These are phyloP conservation scores for Drosophila gaucha DNA, from an alignment of 2,888 invertebrate genomes.

Conservation along the genomic window DNA sequence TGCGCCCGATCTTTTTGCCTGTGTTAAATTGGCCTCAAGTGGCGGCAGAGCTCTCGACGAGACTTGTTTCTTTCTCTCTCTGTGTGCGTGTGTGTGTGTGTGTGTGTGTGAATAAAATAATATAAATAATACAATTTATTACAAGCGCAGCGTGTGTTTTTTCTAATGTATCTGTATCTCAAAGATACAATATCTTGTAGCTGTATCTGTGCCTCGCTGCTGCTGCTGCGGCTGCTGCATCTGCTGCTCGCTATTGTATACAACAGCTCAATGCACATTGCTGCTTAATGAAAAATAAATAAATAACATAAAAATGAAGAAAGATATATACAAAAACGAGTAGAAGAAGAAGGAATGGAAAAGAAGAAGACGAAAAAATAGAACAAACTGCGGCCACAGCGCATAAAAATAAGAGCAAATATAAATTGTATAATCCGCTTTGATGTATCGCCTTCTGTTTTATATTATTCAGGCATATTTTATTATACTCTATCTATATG, in stretches of 20 bases:
- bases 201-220: conserved; percentile 1
- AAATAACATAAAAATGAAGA: conserved; percentile 78
- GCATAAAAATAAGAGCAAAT: conserved; percentile 65
- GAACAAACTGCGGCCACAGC: conserved; percentile 12
- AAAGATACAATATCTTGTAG: conserved; percentile 20
- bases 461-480: conserved; percentile 79
- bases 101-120: conserved; percentile 69
- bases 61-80: conserved; percentile 3
- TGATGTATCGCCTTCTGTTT: conserved; percentile 81
- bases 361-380: conserved; percentile 20
- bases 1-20: conserved; percentile 54
- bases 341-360: conserved; percentile 3
- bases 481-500: conserved; percentile 38
- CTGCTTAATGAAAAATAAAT: conserved; percentile 68
- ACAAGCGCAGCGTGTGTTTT: conserved; percentile 57
- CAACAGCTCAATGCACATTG: conserved; percentile 49
- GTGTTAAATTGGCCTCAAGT: conserved; percentile 70
- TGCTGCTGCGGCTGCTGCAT: conserved; percentile 40
- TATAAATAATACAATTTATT: conserved; percentile 80
- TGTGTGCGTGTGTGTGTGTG: neutral
- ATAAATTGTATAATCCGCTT: conserved; percentile 79
- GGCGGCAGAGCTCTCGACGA: conserved; percentile 27
- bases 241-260: conserved; percentile 53
- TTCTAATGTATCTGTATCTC: conserved; percentile 36
- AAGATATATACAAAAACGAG: conserved; percentile 55